Conservation (phyloP, 2,888 invertebrate genomes). For the Protophormia terraenovae region DNA sequence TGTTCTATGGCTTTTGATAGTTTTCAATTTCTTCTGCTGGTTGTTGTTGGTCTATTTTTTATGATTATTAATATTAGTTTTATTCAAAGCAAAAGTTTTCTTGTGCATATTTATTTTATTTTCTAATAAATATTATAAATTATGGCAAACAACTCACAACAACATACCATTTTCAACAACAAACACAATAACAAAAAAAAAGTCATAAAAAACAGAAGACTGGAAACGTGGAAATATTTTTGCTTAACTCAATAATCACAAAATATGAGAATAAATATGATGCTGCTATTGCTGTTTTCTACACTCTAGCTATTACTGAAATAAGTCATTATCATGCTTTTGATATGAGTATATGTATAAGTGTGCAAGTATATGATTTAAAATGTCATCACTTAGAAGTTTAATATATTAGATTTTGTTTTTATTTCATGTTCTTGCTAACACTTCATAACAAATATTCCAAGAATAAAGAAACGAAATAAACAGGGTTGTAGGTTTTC, state of each 20-base stretch:
- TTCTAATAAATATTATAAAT: constrained; percentile 6
- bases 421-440: background rate
- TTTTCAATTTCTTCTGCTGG: background rate
- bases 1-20: background rate
- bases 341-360: background rate
- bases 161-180: background rate
- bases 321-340: background rate
- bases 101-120: constrained; percentile 3
- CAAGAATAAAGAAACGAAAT: background rate
- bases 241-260: background rate
- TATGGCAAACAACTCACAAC: background rate
- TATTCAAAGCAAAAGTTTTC: constrained; percentile 13
- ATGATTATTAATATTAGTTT: background rate
- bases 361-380: constrained; percentile 9
- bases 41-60: background rate
- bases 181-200: background rate
- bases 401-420: constrained; percentile 5
- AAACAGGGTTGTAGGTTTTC: background rate
- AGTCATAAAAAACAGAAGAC: constrained; percentile 11
- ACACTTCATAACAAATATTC: background rate
- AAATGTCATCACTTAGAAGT: constrained; percentile 47
- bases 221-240: constrained; percentile 10
- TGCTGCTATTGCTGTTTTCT: too few relatives aligned
- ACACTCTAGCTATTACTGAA: background rate
- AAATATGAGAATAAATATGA: background rate